Percentiles rank a stretch among this genome's conserved stretches.
phyloP scores from a whole-genome alignment of 2,797 vertebrate species.

The Phyllotis vaccarum region DNA sequence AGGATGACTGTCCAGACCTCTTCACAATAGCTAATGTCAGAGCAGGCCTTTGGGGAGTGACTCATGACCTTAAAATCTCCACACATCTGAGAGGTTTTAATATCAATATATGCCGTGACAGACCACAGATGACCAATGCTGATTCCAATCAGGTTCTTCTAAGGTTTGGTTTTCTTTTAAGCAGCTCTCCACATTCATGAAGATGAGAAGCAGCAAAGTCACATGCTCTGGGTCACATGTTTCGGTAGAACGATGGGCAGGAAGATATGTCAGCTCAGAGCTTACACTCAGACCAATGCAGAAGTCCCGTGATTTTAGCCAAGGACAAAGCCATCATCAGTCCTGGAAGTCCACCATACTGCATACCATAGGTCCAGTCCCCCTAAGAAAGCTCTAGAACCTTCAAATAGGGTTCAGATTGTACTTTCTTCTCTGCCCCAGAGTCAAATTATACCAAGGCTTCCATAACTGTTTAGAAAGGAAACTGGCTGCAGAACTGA shows the following conservation, averaged over 20 bases:
- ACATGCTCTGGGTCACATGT: no score
- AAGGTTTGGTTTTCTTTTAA: background rate
- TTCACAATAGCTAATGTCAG: fast-evolving
- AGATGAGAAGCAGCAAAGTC: background rate
- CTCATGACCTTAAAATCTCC: background rate
- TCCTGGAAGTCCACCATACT: fast-evolving
- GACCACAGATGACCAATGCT: background rate
- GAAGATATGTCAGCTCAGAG: background rate
- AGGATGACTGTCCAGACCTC: fast-evolving
- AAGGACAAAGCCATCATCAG: background rate
- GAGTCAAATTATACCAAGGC: background rate
- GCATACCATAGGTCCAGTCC: background rate
- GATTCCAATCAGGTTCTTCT: background rate
- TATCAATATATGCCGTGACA: background rate
- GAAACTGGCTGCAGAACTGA: background rate
- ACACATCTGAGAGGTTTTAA: background rate
- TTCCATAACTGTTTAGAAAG: background rate
- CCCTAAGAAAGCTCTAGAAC: background rate
- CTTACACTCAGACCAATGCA: fast-evolving
- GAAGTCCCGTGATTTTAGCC: background rate
- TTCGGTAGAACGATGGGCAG: background rate
- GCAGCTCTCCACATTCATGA: background rate
- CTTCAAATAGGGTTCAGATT: fast-evolving
- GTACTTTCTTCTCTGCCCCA: background rate
- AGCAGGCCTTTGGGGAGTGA: background rate